Percentiles rank a stretch among this genome's conserved stretches.
Conservation (phyloP, 2,888 invertebrate genomes). For the Trilocha varians region DNA sequence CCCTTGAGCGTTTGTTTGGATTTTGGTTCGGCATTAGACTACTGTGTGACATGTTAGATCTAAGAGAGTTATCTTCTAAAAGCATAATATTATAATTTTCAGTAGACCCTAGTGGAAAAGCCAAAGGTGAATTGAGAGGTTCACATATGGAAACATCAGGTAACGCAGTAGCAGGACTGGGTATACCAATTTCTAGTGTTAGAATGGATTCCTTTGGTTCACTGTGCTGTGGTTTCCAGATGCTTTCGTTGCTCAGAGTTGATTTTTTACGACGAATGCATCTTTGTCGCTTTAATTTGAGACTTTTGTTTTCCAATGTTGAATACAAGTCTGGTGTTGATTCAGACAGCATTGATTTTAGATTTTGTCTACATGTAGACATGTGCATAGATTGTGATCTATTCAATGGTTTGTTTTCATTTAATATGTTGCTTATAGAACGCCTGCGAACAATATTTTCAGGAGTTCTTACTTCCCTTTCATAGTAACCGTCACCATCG, state of each 20-base stretch:
- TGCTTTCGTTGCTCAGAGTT: slow-evolving; percentile 54
- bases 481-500: slow-evolving; percentile 62
- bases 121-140: slow-evolving; percentile 37
- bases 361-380: slow-evolving; percentile 29
- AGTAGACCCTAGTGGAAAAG: slow-evolving; percentile 25
- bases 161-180: slow-evolving; percentile 52
- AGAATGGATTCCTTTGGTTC: slow-evolving; percentile 41
- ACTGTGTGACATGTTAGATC: slow-evolving; percentile 56
- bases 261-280: slow-evolving; percentile 72
- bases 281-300: slow-evolving; percentile 68
- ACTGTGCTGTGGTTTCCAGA: slow-evolving; percentile 32
- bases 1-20: slow-evolving; percentile 42
- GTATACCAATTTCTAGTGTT: slow-evolving; percentile 58
- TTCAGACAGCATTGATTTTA: slow-evolving; percentile 38
- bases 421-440: slow-evolving; percentile 17
- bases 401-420: slow-evolving; percentile 23
- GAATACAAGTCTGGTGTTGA: slow-evolving; percentile 55
- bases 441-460: slow-evolving; percentile 33
- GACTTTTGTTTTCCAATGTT: slow-evolving; percentile 35
- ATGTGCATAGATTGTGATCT: slow-evolving; percentile 57
- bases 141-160: slow-evolving; percentile 48
- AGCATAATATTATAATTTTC: slow-evolving; percentile 21
- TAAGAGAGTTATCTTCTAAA: slow-evolving; percentile 29
- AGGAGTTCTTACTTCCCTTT: slow-evolving; percentile 66
- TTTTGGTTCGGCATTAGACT: slow-evolving; percentile 46